Evolutionary conservation across 2,888 invertebrate genomes (phyloP).

Genomic region (Cybosia mesomella): DNA sequence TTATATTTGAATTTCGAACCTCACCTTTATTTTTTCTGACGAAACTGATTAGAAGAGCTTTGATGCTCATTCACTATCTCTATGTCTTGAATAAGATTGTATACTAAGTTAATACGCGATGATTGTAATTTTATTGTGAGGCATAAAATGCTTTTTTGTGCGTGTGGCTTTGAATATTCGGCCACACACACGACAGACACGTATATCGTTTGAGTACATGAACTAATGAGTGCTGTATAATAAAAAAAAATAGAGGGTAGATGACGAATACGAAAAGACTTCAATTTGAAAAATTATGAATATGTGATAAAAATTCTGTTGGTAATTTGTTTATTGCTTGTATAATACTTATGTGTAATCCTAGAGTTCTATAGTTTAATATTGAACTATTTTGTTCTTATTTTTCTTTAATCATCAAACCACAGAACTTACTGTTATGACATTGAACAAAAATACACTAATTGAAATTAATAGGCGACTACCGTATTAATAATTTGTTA

Average conservation of each 20-base stretch:
- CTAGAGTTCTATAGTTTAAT: background rate
- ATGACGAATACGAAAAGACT: background rate
- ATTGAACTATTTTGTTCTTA: background rate
- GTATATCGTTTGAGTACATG: background rate
- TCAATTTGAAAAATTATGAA: background rate
- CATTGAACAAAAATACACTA: background rate
- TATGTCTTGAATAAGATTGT: background rate
- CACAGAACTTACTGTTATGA: background rate
- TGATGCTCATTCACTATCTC: background rate
- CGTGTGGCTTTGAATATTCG: no score
- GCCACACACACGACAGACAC: no score
- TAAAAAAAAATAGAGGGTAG: background rate
- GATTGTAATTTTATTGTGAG: background rate
- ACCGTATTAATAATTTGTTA: background rate
- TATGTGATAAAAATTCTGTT: background rate
- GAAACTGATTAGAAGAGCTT: background rate
- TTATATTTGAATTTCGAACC: background rate
- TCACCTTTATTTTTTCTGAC: background rate
- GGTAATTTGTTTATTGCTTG: background rate
- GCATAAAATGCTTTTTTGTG: background rate
- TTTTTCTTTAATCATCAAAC: background rate
- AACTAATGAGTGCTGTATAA: no score
- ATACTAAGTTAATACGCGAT: conserved; percentile 2
- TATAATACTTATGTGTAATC: background rate
- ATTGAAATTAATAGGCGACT: background rate